These are phyloP conservation scores for Phylloscopus trochilus DNA, from an alignment of 2,113 vertebrate genomes.

Conservation along the genomic window DNA sequence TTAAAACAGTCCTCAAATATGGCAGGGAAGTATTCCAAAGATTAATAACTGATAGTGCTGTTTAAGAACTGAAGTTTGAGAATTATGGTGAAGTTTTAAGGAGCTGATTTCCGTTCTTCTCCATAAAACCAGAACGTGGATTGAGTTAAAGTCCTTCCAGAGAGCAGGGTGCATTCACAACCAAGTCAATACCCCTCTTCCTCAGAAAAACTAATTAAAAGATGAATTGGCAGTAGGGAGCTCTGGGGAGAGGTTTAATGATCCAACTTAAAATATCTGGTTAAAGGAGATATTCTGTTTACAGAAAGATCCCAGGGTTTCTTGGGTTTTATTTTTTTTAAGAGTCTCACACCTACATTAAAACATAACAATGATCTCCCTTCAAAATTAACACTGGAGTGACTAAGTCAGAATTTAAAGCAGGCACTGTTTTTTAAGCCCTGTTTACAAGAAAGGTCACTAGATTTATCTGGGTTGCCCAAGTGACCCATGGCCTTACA, in stretches of 20 bases:
- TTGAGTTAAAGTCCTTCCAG: not conserved
- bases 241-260: not conserved
- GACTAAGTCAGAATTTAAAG: not conserved
- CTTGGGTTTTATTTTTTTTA: not conserved
- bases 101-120: not conserved
- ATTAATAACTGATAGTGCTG: not conserved
- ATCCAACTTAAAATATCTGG: not conserved
- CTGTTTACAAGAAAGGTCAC: not conserved
- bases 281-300: not conserved
- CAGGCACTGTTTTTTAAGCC: not conserved
- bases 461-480: not conserved
- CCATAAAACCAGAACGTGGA: not conserved
- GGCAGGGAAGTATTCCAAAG: not conserved
- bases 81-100: not conserved
- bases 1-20: not conserved
- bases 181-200: not conserved
- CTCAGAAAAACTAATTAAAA: conserved; percentile 21
- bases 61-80: not conserved
- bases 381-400: not conserved
- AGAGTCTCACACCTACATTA: not conserved
- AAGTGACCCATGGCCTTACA: not conserved
- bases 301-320: not conserved
- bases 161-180: not conserved
- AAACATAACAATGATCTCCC: not conserved
- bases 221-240: not conserved